These are phyloP conservation scores for Drosophila mojavensis DNA, from an alignment of 1,140 invertebrate species.

Conservation along the genomic window DNA sequence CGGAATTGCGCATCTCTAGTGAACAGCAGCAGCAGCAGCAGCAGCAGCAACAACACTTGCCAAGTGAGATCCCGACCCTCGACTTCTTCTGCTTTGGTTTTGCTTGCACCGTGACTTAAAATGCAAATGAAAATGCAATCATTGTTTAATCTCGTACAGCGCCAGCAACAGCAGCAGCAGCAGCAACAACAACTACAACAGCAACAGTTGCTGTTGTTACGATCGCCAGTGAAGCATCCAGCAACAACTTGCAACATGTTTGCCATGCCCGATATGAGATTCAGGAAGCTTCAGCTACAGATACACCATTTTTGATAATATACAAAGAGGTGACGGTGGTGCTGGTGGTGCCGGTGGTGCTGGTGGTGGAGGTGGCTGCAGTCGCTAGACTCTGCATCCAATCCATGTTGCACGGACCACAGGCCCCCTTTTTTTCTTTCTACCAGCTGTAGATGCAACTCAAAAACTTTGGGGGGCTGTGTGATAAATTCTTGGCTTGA, in stretches of 20 bases:
- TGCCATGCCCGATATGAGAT: conserved; percentile 63
- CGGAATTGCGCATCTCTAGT: conserved; percentile 12
- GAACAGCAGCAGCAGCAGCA: conserved; percentile 21
- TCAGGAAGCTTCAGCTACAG: conserved; percentile 75
- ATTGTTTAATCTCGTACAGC: conserved; percentile 81
- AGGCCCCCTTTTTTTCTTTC: neutral
- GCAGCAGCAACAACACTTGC: conserved; percentile 60
- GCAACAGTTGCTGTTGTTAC: conserved; percentile 64
- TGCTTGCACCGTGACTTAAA: conserved; percentile 78
- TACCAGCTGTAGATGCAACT: conserved; percentile 26
- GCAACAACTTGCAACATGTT: conserved; percentile 70
- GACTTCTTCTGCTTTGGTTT: conserved; percentile 57
- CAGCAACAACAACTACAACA: conserved; percentile 49
- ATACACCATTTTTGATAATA: conserved; percentile 81
- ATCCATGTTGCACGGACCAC: conserved; percentile 34
- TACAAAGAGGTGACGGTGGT: conserved; percentile 55
- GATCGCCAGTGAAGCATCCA: conserved; percentile 65
- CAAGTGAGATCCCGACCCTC: conserved; percentile 69
- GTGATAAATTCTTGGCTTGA: conserved; percentile 72
- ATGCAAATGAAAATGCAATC: conserved; percentile 83
- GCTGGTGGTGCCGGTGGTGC: conserved; percentile 33
- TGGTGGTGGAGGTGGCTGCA: conserved; percentile 22
- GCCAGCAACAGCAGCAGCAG: conserved; percentile 47
- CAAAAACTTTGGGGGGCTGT: conserved; percentile 39
- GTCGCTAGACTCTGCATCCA: conserved; percentile 40